Base-by-base conservation (phyloP, 1,140 invertebrate species). In the Lasioglossum albipes region DNA sequence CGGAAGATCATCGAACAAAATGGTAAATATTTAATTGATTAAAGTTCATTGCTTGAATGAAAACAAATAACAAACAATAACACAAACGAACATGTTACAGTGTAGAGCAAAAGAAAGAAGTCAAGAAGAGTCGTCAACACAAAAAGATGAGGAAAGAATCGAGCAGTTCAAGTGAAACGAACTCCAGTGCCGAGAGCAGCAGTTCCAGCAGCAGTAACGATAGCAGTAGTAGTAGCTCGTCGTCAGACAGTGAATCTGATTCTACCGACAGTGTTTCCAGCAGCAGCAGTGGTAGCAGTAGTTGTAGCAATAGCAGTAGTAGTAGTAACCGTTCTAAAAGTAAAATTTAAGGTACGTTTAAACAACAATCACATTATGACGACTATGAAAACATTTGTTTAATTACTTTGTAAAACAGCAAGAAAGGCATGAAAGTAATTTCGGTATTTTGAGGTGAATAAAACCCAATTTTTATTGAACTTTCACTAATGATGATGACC, bases 181-280 rank as follows among this genome's bases (percentile, higher is more conserved):
- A 83, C 67, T 84, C 85, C 54, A 82, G 69, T 72, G 85, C 83
- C 22, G 62, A 75, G 27, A 81, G 78, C 13, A 88, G 80, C n/a
- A 79, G 85, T 76, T 85, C 86, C n/a, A 90, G 85, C 75, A 89
- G 83, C 54, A 85, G 84, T 75, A 84, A 81, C 52, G 70, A 68
- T n/a, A 85, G 77, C 61, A 86, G 83, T 27, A 83, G 75, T 36
- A 89, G 87, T 67, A 85, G 76, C 65, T 87, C 86, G 61, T 84
- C 88, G 9, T 90, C 89, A 0, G 88, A 89, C 42, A 89, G 87
- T 65, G 88, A 89, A 71, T 90, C 88, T 10, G 88, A 90, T 62
- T 88, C 88, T 54, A 88, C 75, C 64, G 87, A 88, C 12, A 88
- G 87, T 75, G 67, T 75, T 52, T 88, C 87, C 20, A 91, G 89